Conservation (phyloP, 2,113 vertebrate genomes). For the Oncorhynchus kisutch region DNA sequence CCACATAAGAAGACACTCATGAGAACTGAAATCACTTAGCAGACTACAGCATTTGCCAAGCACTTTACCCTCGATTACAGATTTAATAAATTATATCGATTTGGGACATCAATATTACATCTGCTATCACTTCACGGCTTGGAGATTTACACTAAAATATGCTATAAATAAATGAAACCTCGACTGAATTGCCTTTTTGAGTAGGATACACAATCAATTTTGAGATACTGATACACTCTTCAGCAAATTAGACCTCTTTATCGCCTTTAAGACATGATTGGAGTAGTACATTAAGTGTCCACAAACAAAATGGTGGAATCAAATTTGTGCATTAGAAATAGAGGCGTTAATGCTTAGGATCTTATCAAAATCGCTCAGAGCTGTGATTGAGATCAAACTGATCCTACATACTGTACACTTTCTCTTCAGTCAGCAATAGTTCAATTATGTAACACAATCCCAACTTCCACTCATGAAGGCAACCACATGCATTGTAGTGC, state of each 20-base stretch:
- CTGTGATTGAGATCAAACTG: too few species aligned
- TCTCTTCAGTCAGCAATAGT: too few species aligned
- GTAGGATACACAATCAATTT: not conserved
- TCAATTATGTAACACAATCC: too few species aligned
- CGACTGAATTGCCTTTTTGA: not conserved
- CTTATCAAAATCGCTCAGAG: too few species aligned
- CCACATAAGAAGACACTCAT: not conserved
- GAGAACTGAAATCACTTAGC: not conserved
- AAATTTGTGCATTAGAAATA: not conserved
- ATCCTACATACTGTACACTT: too few species aligned
- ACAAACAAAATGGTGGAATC: not conserved
- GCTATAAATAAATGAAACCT: not conserved
- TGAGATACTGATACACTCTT: not conserved
- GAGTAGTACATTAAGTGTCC: not conserved
- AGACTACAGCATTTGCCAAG: not conserved
- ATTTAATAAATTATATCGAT: conserved; percentile 10
- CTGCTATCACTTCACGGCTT: not conserved
- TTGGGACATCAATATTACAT: conserved; percentile 6
- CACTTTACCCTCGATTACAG: not conserved
- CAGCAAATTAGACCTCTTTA: not conserved
- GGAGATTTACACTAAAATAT: not conserved
- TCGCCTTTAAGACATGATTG: not conserved
- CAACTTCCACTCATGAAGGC: too few species aligned
- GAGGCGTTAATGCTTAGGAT: too few species aligned
- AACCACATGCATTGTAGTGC: too few species aligned